phyloP scores from a whole-genome alignment of 2,113 vertebrate species.

The Anser cygnoides region DNA sequence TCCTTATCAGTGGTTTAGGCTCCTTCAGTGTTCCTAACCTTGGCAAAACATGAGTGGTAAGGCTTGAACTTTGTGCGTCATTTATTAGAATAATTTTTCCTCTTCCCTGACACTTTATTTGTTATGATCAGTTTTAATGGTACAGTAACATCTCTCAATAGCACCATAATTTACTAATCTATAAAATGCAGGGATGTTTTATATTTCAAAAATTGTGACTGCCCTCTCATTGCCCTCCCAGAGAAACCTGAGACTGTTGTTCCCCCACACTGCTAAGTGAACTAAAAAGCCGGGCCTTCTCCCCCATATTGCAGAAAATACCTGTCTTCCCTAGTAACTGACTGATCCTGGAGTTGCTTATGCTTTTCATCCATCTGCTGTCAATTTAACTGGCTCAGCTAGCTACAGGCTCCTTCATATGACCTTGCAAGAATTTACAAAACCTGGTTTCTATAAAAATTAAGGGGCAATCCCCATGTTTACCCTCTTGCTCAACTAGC shows the following conservation, averaged over 20 bases:
- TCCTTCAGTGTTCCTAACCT: neutral
- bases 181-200: neutral
- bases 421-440: constrained; percentile 40
- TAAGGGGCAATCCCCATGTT: neutral
- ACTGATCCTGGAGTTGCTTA: neutral
- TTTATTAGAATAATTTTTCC: constrained; percentile 28
- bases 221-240: neutral
- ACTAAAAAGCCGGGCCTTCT: neutral
- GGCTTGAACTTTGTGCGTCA: neutral
- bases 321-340: neutral
- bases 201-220: neutral
- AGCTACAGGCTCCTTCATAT: neutral
- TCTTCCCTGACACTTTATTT: neutral
- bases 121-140: neutral
- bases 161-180: constrained; percentile 7
- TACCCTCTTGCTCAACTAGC: constrained; percentile 19
- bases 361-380: constrained; percentile 49
- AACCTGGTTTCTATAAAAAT: constrained; percentile 50
- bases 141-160: constrained; percentile 3
- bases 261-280: neutral
- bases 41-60: neutral
- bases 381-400: constrained; percentile 25
- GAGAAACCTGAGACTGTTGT: constrained; percentile 9
- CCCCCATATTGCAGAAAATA: neutral
- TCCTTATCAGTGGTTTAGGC: neutral